Evolutionary conservation across 2,888 invertebrate species (phyloP), one percentile per base, ranked within the genome.

Genomic region (Sminthurinus aureus): DNA sequence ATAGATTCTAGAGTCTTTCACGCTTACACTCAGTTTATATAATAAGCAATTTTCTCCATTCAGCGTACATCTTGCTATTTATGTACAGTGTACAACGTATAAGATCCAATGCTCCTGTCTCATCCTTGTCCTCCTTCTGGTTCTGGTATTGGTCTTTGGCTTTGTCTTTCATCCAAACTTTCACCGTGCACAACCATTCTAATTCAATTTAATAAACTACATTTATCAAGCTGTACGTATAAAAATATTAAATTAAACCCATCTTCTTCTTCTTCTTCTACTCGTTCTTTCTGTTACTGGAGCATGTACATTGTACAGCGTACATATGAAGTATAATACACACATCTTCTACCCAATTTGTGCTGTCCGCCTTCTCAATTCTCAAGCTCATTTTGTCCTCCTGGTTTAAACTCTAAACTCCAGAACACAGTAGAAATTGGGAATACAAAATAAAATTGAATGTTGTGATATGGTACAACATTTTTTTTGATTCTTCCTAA

Each of bases 171-270:
- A 11, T 71, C 24, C 71, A 22, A 0, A 58, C 71, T 26, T 71
- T 71, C 71, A 26, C 38, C 38, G 6, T 38, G n/a, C 67, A 18
- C 20, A 20, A 8, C 71, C 71, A 71, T 22, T 26, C 71, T 71
- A 71, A 71, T 71, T 71, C 71, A 71, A 71, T 71, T 71, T 71
- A 71, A 71, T 71, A 71, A 71, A 71, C 71, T 71, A 71, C 71
- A 71, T 71, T 71, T 71, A 71, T 71, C 71, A 71, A 71, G 24
- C 24, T 71, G 71, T 71, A 38, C 38, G 24, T 71, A 26, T 24
- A 71, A 22, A 24, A 71, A 71, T 71, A 71, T 71, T 71, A 71
- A 22, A 26, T 71, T 24, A 71, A 22, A 71, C 71, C 71, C 22
- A 71, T 71, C 71, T 71, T 26, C 71, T 71, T 26, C 12, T 26